Base-by-base conservation (phyloP, 2,888 invertebrate species). In the Anorthoa munda region DNA sequence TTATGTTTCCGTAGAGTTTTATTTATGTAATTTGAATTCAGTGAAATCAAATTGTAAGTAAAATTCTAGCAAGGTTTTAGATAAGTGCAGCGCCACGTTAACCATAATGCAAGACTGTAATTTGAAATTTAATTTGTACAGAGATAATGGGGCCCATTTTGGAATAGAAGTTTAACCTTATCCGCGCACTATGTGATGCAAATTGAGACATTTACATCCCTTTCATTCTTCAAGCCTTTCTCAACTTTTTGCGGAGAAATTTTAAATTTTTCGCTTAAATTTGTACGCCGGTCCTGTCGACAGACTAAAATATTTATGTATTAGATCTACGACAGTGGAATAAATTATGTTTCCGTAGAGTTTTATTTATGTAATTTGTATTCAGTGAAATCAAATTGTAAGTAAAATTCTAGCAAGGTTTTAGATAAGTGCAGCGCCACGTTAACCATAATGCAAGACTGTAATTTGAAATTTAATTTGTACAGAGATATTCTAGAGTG, bases 201-300 rank as follows among this genome's bases (percentile, higher is more conserved):
- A 94, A 94, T 94, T 81, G 85, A 89, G 88, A 90, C 48, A 94
- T 95, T 94, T 93, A 90, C 93, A 94, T 94, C 86, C 89, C 90
- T 92, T 93, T 93, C 85, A 85, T 87, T 87, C 86, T 84, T 85
- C 72, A 88, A 90, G 83, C 86, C 80, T 84, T 88, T 85, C 75
- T 82, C 67, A 87, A 87, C 84, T 82, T 86, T 85, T 76, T 66
- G 72, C n/a, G 15, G 60, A 31, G 55, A 65, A 51, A 64, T 79
- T 86, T 82, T 53, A 80, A 84, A 75, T 50, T 66, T 77, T 66
- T 77, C 21, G 65, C 55, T 76, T 67, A 65, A 65, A 75, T 76
- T 75, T 59, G 31, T 63, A 66, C 21, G 65, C 72, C 39, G 12
- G 71, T 75, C 48, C 63, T 60, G 64, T 59, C 4, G 31, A 64